Evolutionary conservation across 2,113 vertebrate species (phyloP).

Genomic region (Scomber japonicus): DNA sequence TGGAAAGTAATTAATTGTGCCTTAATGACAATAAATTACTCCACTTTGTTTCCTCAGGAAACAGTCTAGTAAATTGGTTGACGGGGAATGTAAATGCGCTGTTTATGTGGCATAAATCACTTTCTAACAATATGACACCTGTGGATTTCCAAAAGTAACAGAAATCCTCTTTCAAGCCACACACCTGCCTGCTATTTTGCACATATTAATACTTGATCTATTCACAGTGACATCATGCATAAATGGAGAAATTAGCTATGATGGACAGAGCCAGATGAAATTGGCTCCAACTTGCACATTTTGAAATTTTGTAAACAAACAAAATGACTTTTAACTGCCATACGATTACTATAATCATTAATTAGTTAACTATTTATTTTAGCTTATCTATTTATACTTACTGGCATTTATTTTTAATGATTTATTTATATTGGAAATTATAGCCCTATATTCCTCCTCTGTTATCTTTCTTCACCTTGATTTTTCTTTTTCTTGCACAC

Average conservation of each 20-base stretch:
- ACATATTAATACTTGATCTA: slow-evolving; percentile 46
- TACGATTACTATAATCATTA: no score
- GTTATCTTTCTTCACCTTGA: no score
- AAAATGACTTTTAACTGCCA: no score
- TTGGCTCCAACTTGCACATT: no score
- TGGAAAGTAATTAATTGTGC: slow-evolving; percentile 60
- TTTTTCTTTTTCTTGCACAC: no score
- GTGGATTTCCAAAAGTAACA: slow-evolving; percentile 63
- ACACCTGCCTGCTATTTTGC: slow-evolving; percentile 56
- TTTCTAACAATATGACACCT: slow-evolving; percentile 57
- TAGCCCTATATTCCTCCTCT: no score
- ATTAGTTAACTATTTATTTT: no score
- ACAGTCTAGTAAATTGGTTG: slow-evolving; percentile 59
- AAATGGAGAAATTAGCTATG: slow-evolving; percentile 59
- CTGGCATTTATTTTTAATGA: neutral
- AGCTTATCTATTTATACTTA: no score
- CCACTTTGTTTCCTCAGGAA: slow-evolving; percentile 63
- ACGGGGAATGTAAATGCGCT: slow-evolving; percentile 62
- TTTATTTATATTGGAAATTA: no score
- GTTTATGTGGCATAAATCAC: slow-evolving; percentile 66
- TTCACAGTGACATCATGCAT: slow-evolving; percentile 31
- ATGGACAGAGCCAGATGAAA: slow-evolving; percentile 9
- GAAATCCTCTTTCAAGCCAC: slow-evolving; percentile 41
- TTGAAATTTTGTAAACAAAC: no score
- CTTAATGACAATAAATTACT: slow-evolving; percentile 67